Percentiles rank a stretch among this genome's conserved stretches.
Evolutionary conservation across 2,113 vertebrate genomes (phyloP).

Genomic region (Neogale vison): DNA sequence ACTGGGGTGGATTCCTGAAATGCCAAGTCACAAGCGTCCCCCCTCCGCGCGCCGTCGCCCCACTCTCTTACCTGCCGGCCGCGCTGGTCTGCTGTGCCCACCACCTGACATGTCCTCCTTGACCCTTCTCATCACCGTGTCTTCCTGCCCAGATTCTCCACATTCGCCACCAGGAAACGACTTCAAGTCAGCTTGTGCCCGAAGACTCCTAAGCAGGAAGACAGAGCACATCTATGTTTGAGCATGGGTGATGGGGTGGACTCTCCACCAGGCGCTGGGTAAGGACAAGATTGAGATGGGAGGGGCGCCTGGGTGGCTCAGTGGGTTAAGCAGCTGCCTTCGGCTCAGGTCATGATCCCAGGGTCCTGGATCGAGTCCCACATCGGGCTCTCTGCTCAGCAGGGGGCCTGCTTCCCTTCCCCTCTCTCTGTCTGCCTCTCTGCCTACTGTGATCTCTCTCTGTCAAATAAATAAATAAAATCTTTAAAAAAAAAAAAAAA

Average conservation of each 20-base stretch:
- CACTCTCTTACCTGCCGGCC: rapidly evolving
- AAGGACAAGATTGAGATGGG: background rate
- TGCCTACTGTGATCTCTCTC: no score
- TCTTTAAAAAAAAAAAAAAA: no score
- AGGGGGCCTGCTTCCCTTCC: no score
- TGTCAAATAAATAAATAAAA: no score
- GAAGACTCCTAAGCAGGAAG: background rate
- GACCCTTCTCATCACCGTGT: background rate
- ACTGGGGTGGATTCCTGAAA: background rate
- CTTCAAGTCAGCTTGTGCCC: background rate
- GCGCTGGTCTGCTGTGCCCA: background rate
- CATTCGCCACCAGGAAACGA: background rate
- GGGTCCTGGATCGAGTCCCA: no score
- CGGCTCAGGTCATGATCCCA: no score
- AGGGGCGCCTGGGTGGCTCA: no score
- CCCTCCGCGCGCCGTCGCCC: background rate
- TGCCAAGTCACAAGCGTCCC: background rate
- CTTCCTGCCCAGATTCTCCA: background rate
- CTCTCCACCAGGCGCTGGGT: background rate
- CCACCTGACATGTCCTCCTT: background rate
- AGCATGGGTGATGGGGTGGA: background rate
- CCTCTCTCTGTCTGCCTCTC: no score
- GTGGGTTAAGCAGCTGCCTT: no score
- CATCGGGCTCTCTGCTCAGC: no score
- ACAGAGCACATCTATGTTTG: background rate